Conservation (phyloP, 2,888 invertebrate genomes). For the Drosophila parthenogenetica region DNA sequence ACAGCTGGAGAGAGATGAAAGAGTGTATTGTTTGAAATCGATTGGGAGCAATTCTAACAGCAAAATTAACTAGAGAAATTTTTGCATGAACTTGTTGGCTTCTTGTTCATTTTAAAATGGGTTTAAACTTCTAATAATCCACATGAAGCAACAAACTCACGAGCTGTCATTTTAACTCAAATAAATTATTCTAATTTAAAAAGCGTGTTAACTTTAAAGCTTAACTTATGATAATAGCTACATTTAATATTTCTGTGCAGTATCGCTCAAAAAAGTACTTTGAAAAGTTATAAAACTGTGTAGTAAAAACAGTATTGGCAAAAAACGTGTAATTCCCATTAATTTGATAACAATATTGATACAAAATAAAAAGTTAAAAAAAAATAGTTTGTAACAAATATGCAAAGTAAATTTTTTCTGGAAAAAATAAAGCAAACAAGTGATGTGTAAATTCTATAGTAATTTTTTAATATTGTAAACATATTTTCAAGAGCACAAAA, state of each 20-base stretch:
- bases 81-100: no score
- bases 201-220: no score
- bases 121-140: no score
- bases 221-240: no score
- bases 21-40: not conserved
- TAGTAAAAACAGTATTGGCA: no score
- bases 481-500: slow-evolving; percentile 15
- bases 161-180: no score
- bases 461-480: not conserved
- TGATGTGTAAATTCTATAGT: not conserved
- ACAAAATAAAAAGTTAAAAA: not conserved
- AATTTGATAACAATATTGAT: not conserved
- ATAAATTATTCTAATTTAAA: no score
- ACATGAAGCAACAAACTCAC: no score
- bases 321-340: not conserved
- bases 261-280: no score
- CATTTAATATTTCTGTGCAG: no score
- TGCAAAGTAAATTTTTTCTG: not conserved
- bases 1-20: slow-evolving; percentile 13
- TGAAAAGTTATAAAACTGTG: no score
- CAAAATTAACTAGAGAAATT: no score
- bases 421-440: not conserved
- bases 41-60: not conserved
- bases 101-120: not conserved
- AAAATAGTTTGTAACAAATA: not conserved